These are phyloP conservation scores for Pristionchus arcanus DNA, from an alignment of 2,888 invertebrate species.

Conservation along the genomic window DNA sequence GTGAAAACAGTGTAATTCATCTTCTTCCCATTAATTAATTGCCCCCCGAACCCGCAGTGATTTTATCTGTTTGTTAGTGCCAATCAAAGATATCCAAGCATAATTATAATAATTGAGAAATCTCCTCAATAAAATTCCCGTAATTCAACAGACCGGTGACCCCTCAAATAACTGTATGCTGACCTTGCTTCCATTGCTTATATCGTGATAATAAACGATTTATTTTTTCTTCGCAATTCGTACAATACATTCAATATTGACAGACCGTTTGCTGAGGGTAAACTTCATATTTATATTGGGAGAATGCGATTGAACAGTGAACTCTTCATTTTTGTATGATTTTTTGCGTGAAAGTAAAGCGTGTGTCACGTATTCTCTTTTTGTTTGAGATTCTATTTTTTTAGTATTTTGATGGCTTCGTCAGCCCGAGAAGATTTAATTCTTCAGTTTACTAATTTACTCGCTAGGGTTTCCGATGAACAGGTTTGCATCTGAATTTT, in stretches of 20 bases:
- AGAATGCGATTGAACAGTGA: background rate
- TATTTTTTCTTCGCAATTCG: background rate
- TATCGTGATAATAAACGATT: constrained; percentile 4
- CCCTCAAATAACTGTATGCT: constrained; percentile 12
- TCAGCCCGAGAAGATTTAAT: background rate
- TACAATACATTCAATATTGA: background rate
- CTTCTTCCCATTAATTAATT: background rate
- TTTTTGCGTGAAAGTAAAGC: background rate
- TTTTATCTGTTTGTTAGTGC: constrained; percentile 16
- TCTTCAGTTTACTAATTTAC: background rate
- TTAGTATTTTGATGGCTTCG: background rate
- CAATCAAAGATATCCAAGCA: background rate
- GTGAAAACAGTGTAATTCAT: constrained; percentile 4
- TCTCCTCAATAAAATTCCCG: constrained; percentile 37
- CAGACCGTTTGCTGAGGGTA: background rate
- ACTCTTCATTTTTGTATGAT: background rate
- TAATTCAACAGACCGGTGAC: constrained; percentile 30
- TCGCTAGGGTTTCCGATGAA: background rate
- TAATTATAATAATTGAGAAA: constrained; percentile 23
- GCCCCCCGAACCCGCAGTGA: constrained; percentile 23
- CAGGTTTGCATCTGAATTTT: background rate
- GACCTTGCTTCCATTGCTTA: background rate
- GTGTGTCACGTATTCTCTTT: background rate
- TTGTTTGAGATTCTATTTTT: background rate
- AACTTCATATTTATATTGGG: background rate